phyloP scores from a whole-genome alignment of 2,888 invertebrate species.

The Cerastis rubricosa region DNA sequence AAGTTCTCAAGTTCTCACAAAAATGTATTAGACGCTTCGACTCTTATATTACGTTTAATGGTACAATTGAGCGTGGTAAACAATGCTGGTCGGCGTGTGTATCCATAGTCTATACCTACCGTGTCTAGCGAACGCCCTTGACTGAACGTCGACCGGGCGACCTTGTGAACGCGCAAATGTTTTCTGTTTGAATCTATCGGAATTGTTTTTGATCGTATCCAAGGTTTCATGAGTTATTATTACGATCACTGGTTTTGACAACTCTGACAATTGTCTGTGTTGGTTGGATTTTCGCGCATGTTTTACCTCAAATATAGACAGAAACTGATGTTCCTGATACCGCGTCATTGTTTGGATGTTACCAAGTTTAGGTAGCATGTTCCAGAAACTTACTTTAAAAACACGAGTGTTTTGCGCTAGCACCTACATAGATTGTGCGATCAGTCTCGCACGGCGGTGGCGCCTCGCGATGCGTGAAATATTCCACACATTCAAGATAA shows the following conservation, averaged over 20 bases:
- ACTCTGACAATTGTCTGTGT: constrained; percentile 42
- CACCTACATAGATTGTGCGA: constrained; percentile 46
- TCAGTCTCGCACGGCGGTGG: constrained; percentile 69
- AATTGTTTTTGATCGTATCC: constrained; percentile 79
- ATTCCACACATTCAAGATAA: constrained; percentile 64
- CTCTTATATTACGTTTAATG: constrained; percentile 50
- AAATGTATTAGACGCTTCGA: constrained; percentile 56
- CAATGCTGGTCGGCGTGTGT: constrained; percentile 73
- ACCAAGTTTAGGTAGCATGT: constrained; percentile 5
- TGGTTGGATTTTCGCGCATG: constrained; percentile 30
- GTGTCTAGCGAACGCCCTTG: constrained; percentile 89
- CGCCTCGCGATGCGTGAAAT: constrained; percentile 70
- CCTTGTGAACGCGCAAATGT: constrained; percentile 87
- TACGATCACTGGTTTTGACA: constrained; percentile 58
- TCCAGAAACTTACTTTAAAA: constrained; percentile 40
- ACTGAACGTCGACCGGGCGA: constrained; percentile 88
- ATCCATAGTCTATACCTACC: constrained; percentile 74
- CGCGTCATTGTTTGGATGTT: constrained; percentile 28
- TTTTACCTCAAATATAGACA: constrained; percentile 1
- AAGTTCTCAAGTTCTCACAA: constrained; percentile 55
- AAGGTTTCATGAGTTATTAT: constrained; percentile 67
- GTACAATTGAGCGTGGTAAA: constrained; percentile 71
- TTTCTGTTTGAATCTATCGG: constrained; percentile 84
- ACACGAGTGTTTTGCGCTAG: constrained; percentile 5
- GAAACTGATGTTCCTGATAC: not conserved